Evolutionary conservation across 2,888 invertebrate genomes (phyloP), one percentile per base, ranked within the genome.

Genomic region (Cephus rjabovi): DNA sequence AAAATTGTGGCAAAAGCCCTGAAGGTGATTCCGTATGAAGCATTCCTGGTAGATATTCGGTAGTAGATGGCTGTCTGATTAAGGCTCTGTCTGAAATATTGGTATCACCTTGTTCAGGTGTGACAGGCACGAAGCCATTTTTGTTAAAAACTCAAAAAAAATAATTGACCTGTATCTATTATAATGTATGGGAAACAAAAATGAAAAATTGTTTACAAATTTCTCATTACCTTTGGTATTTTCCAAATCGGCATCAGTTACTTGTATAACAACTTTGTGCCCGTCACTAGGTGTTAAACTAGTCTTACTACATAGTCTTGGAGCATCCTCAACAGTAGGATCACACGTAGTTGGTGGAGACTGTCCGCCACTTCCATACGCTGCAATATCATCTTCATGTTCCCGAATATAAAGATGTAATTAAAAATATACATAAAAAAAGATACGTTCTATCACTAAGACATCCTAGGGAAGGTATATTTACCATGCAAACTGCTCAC

Each of bases 1-100:
- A 95, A 92, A 96, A 98, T 81, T 96, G 95, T 0, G 99, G 98
- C 81, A 98, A 93, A 69, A 97, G 93, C 0, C 95, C 95, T 0
- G 94, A 91, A 0, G 97, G 97, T 76, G 97, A 96, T 84, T 93
- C 94, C 0, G 95, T 93, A 88, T 98, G 97, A 76, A 98, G 93
- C 97, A 99, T 97, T 77, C 97, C 97, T 0, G 97, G 97, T 56
- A 98, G 93, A 93, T 97, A 98, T 92, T 98, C 98, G 0, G 97
- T 97, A 0, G 97, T 98, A 1, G 96, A 96, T 1, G 96, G 95
- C 89, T 95, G 95, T 0, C 95, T 93, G 34, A 94, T 93, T 34
- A 95, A 92, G 76, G 92, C 90, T 87, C 94, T 94, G 77, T 94
- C 94, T 94, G 91, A 3, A 88, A 89, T 35, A 77, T 81, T 81